phyloP scores from a whole-genome alignment of 1,140 invertebrate genomes.

The Caenorhabditis brenneri region DNA sequence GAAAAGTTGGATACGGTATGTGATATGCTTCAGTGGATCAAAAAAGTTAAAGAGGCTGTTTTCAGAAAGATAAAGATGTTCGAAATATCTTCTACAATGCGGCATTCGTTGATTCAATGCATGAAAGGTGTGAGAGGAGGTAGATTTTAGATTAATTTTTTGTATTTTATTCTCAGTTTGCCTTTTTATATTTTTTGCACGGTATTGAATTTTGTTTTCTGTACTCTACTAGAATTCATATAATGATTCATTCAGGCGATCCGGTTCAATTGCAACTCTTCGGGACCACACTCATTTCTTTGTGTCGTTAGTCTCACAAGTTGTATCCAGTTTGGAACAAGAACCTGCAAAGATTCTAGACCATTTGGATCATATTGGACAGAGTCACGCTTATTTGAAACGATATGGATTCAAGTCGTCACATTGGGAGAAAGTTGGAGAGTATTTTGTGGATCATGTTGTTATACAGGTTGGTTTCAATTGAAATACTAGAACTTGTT shows the following conservation, averaged over 20 bases:
- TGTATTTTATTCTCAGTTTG: neutral
- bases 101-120: constrained; percentile 67
- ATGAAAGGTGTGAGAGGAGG: constrained; percentile 50
- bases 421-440: constrained; percentile 67
- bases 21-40: neutral
- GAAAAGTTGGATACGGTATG: constrained; percentile 66
- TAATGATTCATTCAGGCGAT: neutral
- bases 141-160: neutral
- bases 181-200: neutral
- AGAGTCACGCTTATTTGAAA: constrained; percentile 61
- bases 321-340: constrained; percentile 60
- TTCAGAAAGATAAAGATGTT: constrained; percentile 63
- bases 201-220: neutral
- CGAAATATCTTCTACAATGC: constrained; percentile 65
- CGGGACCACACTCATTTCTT: constrained; percentile 69
- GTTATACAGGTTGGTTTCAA: constrained; percentile 57
- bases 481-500: too few species aligned
- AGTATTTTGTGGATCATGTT: constrained; percentile 61
- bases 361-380: constrained; percentile 65
- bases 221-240: too few species aligned
- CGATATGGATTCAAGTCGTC: constrained; percentile 61
- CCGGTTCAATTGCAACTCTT: constrained; percentile 64
- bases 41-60: neutral
- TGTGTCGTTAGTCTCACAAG: constrained; percentile 64
- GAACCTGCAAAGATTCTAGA: constrained; percentile 64